phyloP scores from a whole-genome alignment of 2,888 invertebrate genomes.

The Homarus gammarus region DNA sequence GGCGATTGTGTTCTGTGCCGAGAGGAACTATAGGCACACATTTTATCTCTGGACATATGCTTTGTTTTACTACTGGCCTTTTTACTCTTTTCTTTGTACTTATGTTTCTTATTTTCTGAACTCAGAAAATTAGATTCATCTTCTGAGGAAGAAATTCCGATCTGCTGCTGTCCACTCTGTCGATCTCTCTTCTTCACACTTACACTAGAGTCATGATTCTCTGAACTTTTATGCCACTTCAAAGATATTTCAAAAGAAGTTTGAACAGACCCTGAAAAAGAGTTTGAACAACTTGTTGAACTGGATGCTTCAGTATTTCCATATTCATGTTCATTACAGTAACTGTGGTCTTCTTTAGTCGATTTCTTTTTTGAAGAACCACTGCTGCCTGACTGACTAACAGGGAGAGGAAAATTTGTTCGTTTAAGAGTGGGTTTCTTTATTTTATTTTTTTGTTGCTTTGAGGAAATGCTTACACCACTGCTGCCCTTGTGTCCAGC shows the following conservation, averaged over 20 bases:
- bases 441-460: conserved; percentile 8
- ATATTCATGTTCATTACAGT: conserved; percentile 40
- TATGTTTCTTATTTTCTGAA: neutral
- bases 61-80: neutral
- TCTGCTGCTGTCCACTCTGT: neutral
- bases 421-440: conserved; percentile 51
- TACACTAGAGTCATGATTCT: conserved; percentile 9
- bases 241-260: conserved; percentile 32
- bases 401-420: conserved; percentile 29
- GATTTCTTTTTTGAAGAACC: neutral
- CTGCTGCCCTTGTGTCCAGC: neutral
- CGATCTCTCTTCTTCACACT: conserved; percentile 22
- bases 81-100: conserved; percentile 30
- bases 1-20: conserved; percentile 2
- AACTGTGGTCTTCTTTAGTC: conserved; percentile 54
- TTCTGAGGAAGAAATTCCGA: conserved; percentile 13
- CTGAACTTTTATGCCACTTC: conserved; percentile 12
- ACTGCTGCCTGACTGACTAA: neutral
- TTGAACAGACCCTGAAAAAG: neutral
- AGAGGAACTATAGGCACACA: neutral
- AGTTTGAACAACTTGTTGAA: neutral
- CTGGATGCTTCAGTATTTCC: neutral
- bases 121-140: neutral
- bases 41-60: neutral
- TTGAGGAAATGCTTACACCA: neutral